phyloP scores from a whole-genome alignment of 1,140 invertebrate species.

The Conus ventricosus region DNA sequence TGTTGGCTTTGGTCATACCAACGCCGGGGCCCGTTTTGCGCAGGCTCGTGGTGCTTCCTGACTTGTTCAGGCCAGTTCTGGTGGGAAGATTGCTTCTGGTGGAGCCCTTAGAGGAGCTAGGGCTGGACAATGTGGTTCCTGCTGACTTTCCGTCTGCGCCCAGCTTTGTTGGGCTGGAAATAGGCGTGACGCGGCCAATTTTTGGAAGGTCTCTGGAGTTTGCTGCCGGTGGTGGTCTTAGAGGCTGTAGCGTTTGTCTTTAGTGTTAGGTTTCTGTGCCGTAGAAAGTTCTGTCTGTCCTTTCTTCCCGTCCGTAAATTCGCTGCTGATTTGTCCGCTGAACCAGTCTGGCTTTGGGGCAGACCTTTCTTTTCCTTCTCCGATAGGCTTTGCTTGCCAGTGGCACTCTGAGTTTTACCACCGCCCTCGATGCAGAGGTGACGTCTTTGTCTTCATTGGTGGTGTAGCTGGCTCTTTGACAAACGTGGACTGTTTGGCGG shows the following conservation, averaged over 20 bases:
- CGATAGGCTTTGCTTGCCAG: neutral
- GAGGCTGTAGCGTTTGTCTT: neutral
- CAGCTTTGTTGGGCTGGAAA: neutral
- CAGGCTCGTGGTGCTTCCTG: slow-evolving; percentile 51
- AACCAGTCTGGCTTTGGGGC: neutral
- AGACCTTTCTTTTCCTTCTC: slow-evolving; percentile 39
- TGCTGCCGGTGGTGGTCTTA: neutral
- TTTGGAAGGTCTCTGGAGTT: neutral
- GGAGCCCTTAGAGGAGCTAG: neutral
- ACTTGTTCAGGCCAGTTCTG: slow-evolving; percentile 44
- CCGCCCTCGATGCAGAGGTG: neutral
- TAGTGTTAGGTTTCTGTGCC: neutral
- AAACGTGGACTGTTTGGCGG: slow-evolving; percentile 88
- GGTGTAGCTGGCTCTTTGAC: slow-evolving; percentile 81
- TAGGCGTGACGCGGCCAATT: neutral
- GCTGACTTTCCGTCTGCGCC: neutral
- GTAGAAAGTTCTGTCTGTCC: neutral
- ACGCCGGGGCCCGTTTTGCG: slow-evolving; percentile 54
- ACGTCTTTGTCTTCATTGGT: slow-evolving; percentile 8
- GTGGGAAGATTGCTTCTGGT: slow-evolving; percentile 43
- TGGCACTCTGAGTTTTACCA: neutral
- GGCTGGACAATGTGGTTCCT: neutral
- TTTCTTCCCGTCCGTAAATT: neutral
- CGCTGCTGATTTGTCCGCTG: neutral
- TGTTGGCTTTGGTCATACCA: slow-evolving; percentile 51